phyloP scores from a whole-genome alignment of 2,113 vertebrate genomes.

The Chaetops frenatus region DNA sequence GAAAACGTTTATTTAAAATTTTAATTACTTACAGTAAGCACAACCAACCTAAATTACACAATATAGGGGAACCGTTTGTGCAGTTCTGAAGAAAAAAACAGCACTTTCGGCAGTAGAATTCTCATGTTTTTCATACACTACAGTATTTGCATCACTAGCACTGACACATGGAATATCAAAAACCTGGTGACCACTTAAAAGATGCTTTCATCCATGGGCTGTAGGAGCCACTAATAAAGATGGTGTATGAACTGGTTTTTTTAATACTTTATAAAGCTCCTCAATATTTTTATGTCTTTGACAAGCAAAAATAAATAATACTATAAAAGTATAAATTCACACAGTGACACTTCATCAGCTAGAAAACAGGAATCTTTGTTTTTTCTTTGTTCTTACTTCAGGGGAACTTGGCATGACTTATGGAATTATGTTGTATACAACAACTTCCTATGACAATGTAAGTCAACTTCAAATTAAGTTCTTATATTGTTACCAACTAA shows the following conservation, averaged over 20 bases:
- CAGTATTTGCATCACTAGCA: neutral
- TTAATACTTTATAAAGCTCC: neutral
- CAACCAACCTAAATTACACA: neutral
- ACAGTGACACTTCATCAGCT: neutral
- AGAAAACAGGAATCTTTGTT: neutral
- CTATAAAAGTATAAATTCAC: neutral
- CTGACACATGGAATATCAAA: neutral
- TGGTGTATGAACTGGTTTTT: neutral
- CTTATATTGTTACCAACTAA: neutral
- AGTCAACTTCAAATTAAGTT: neutral
- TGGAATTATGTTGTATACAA: neutral
- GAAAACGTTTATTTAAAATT: constrained; percentile 5
- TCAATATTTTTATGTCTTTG: neutral
- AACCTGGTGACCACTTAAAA: neutral
- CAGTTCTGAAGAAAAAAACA: neutral
- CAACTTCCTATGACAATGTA: neutral
- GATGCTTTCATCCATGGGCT: neutral
- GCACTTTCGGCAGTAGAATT: neutral
- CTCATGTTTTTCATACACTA: neutral
- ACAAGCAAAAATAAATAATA: neutral
- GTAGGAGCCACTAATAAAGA: neutral
- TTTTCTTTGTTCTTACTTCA: neutral
- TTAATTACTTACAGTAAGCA: neutral
- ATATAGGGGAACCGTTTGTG: neutral
- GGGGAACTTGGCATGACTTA: neutral